These are phyloP conservation scores for Strigops habroptila DNA, from an alignment of 2,113 vertebrate genomes.

Conservation along the genomic window DNA sequence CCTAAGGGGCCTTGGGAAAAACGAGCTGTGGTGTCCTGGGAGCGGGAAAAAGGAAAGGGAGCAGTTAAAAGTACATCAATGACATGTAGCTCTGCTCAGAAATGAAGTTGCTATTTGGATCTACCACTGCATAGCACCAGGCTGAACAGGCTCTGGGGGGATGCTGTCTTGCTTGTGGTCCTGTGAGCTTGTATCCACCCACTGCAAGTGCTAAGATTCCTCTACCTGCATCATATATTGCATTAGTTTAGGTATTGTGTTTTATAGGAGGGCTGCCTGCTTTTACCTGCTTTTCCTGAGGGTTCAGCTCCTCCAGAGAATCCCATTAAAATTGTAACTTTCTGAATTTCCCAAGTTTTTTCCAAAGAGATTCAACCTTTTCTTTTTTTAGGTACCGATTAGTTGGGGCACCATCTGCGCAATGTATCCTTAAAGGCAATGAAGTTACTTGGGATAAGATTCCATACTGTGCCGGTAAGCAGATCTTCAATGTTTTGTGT, in stretches of 20 bases:
- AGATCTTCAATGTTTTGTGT: not conserved
- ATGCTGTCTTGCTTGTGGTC: fast-evolving
- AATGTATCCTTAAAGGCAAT: fast-evolving
- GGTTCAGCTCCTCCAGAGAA: not conserved
- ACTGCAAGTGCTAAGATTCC: no score
- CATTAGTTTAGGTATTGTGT: not conserved
- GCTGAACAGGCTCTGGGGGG: not conserved
- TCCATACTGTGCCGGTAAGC: not conserved
- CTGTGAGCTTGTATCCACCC: not conserved
- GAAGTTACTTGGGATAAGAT: fast-evolving
- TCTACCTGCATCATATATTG: not conserved
- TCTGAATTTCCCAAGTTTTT: not conserved
- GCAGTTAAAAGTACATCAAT: fast-evolving
- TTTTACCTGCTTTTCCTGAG: not conserved
- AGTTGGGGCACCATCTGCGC: fast-evolving
- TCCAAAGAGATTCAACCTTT: not conserved
- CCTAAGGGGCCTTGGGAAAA: not conserved
- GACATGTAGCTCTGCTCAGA: not conserved
- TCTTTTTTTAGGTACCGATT: not conserved
- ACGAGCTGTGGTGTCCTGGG: not conserved
- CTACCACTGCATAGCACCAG: fast-evolving
- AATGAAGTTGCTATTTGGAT: not conserved
- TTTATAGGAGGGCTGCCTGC: not conserved
- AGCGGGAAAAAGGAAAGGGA: not conserved
- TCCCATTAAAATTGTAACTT: not conserved